These are phyloP conservation scores for Meta bourneti DNA, from an alignment of 2,888 invertebrate species.

Conservation along the genomic window DNA sequence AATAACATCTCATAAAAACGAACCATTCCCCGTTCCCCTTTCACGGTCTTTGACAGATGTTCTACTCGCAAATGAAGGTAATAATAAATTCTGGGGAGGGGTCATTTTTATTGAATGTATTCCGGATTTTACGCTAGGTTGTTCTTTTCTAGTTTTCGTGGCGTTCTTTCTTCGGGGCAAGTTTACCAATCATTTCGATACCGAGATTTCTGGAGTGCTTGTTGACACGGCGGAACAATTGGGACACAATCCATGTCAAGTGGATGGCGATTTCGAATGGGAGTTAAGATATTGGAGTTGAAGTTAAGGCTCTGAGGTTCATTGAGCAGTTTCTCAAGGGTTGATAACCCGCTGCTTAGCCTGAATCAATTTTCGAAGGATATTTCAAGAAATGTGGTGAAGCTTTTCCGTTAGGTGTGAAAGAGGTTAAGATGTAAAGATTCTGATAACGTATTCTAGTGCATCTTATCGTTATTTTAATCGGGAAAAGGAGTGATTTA, in stretches of 20 bases:
- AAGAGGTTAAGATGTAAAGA: too few relatives aligned
- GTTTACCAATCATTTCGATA: conserved; percentile 75
- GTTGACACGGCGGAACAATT: conserved; percentile 65
- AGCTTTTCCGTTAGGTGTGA: neutral
- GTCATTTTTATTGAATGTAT: conserved; percentile 58
- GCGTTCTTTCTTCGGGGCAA: conserved; percentile 18
- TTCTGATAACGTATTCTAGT: too few relatives aligned
- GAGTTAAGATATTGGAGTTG: conserved; percentile 32
- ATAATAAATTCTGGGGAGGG: conserved; percentile 56
- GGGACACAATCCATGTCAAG: conserved; percentile 48
- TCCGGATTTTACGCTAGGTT: conserved; percentile 66
- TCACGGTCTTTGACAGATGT: conserved; percentile 61
- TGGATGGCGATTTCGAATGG: conserved; percentile 16
- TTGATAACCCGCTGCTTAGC: neutral
- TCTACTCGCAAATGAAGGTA: conserved; percentile 66
- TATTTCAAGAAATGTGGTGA: neutral
- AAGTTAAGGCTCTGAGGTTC: neutral
- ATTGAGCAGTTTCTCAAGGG: neutral
- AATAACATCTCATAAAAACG: conserved; percentile 42
- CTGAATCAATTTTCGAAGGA: neutral
- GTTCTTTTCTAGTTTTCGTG: conserved; percentile 51
- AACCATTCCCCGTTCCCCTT: conserved; percentile 6
- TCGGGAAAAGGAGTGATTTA: too few relatives aligned
- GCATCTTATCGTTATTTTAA: too few relatives aligned
- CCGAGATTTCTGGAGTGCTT: conserved; percentile 38